Evolutionary conservation across 2,797 vertebrate species (phyloP).

Genomic region (Urocyon cinereoargenteus): DNA sequence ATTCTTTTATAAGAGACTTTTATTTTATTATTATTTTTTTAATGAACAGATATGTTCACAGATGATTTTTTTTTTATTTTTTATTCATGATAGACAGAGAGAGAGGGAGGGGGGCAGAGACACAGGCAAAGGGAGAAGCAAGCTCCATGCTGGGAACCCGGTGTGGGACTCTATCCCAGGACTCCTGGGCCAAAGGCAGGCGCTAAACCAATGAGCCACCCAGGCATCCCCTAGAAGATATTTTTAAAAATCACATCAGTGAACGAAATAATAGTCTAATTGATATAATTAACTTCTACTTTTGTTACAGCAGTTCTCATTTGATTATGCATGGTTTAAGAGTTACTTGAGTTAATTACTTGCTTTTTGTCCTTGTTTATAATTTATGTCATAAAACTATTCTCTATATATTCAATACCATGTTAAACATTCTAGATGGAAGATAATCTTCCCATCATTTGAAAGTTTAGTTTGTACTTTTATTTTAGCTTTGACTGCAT

Average conservation of each 20-base stretch:
- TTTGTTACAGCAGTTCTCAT: background rate
- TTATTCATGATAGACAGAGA: no score
- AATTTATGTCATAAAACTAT: background rate
- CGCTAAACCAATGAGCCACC: no score
- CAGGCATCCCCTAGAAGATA: background rate
- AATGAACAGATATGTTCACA: no score
- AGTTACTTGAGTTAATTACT: background rate
- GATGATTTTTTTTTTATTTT: no score
- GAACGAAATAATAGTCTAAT: background rate
- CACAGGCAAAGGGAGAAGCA: no score
- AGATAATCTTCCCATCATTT: background rate
- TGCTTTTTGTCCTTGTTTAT: background rate
- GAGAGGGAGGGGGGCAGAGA: no score
- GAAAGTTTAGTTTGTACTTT: background rate
- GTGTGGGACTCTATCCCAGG: no score
- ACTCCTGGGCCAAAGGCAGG: no score
- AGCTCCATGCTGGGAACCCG: no score
- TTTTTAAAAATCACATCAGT: background rate
- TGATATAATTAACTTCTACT: background rate
- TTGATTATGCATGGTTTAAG: background rate
- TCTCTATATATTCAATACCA: background rate
- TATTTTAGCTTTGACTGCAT: background rate
- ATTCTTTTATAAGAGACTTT: background rate
- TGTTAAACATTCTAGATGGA: background rate
- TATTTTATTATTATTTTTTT: no score